Evolutionary conservation across 1,140 invertebrate species (phyloP).

Genomic region (Pantala flavescens): DNA sequence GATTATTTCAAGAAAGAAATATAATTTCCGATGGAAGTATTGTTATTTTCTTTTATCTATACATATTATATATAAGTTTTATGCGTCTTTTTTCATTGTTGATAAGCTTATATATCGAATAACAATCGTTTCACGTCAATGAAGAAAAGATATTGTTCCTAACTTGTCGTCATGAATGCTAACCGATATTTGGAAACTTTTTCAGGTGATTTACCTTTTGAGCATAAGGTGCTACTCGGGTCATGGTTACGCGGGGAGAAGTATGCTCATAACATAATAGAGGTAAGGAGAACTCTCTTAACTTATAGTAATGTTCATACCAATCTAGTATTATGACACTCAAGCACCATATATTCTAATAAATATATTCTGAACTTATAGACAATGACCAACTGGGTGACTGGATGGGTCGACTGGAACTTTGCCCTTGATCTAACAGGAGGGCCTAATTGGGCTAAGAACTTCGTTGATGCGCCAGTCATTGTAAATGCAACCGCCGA

Average conservation of each 20-base stretch:
- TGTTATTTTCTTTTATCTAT: too few species aligned
- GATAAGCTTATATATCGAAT: too few species aligned
- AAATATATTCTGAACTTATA: conserved; percentile 32
- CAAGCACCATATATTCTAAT: neutral
- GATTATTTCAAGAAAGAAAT: too few species aligned
- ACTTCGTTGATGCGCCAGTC: conserved; percentile 67
- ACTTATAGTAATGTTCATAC: too few species aligned
- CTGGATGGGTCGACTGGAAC: conserved; percentile 87
- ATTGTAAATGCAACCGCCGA: conserved; percentile 53
- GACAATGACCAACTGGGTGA: conserved; percentile 58
- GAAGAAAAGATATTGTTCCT: too few species aligned
- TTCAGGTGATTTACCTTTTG: conserved; percentile 35
- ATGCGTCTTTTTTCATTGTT: too few species aligned
- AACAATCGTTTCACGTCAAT: too few species aligned
- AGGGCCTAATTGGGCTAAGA: conserved; percentile 69
- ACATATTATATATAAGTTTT: too few species aligned
- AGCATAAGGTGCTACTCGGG: conserved; percentile 49
- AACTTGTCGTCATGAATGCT: too few species aligned
- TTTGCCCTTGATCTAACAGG: conserved; percentile 63
- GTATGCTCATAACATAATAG: conserved; percentile 59
- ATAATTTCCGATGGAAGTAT: too few species aligned
- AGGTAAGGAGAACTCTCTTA: conserved; percentile 33
- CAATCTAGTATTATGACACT: too few species aligned
- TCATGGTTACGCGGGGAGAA: conserved; percentile 59
- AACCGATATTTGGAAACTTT: too few species aligned